Evolutionary conservation across 2,797 vertebrate genomes (phyloP), one percentile per base, ranked within the genome.

Genomic region (Catamblyrhynchus diadema): DNA sequence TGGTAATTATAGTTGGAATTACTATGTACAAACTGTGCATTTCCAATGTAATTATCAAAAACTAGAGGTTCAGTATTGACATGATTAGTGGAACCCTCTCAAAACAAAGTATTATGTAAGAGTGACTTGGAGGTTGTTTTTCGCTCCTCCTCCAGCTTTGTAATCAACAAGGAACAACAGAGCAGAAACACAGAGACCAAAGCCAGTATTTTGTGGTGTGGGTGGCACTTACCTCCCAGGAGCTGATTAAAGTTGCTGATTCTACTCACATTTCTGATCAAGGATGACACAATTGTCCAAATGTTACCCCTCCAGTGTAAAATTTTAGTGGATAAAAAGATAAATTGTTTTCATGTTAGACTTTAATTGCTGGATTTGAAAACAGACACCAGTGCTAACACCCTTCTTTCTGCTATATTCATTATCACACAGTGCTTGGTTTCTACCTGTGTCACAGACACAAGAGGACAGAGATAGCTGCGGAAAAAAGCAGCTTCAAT

Each of bases 1-100:
- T 81, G 71, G 94, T 86, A 97, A 98, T 97, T 97, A 97, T 20
- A 62, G 81, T 22, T 64, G 24, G 94, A 97, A 97, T 95, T 95
- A 92, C 87, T 94, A 89, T 61, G 85, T 95, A 95, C 94, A 97
- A 96, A 96, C 88, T 37, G 88, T 91, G 93, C 79, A 88, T 88
- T 96, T 90, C 91, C 91, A 93, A 90, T 41, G 60, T 93, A 95
- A 97, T 97, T 95, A 97, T 80, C 87, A 95, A 95, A 81, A 94
- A 90, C 81, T 82, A 94, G 61, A 95, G 91, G 88, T 90, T 94
- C 48, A 18, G 48, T 93, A 90, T 95, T 90, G 81, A 94, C 86
- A 85, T 37, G 80, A 96, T 93, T 84, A 82, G 57, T 45, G 71
- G 62, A 82, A 77, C 79, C 67, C 78, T 95, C 91, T 21, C 60